A percentile compares a stretch with the other conserved stretches of the same genome.
Conservation (phyloP, 2,113 vertebrate genomes). For the Apaloderma vittatum region DNA sequence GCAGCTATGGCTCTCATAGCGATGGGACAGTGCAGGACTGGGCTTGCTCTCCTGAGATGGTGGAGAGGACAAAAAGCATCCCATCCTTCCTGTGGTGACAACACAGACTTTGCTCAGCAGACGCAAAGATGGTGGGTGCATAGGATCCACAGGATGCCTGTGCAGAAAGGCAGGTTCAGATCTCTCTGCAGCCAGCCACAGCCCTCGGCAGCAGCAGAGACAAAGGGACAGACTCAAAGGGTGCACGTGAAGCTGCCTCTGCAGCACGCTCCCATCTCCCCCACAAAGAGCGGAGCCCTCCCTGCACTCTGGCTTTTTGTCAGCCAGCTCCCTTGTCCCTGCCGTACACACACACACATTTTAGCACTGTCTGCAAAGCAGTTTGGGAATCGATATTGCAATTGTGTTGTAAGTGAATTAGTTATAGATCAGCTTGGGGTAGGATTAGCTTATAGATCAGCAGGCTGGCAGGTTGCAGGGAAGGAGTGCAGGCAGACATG, state of each 20-base stretch:
- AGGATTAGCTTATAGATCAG: slow-evolving; percentile 77
- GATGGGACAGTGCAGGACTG: accelerated
- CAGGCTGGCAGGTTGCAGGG: slow-evolving; percentile 63
- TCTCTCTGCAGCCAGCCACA: neutral
- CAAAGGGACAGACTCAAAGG: neutral
- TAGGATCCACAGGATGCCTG: neutral
- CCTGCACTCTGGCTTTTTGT: neutral
- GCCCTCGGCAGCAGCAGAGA: neutral
- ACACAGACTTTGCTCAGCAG: neutral
- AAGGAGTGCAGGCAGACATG: neutral
- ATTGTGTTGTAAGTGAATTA: slow-evolving; percentile 80
- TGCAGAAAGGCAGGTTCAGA: neutral
- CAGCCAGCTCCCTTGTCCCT: neutral
- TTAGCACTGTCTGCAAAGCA: slow-evolving; percentile 73
- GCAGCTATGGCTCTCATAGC: neutral
- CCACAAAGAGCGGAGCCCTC: neutral
- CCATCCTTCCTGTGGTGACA: neutral
- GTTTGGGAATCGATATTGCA: slow-evolving; percentile 77
- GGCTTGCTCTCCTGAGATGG: neutral
- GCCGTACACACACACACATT: neutral
- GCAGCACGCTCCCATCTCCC: neutral
- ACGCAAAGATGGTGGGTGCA: accelerated
- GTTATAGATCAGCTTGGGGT: slow-evolving; percentile 78
- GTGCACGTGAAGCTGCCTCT: neutral
- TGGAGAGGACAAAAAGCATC: neutral